These are phyloP conservation scores for Diuraphis noxia DNA, from an alignment of 1,140 invertebrate species.

Conservation along the genomic window DNA sequence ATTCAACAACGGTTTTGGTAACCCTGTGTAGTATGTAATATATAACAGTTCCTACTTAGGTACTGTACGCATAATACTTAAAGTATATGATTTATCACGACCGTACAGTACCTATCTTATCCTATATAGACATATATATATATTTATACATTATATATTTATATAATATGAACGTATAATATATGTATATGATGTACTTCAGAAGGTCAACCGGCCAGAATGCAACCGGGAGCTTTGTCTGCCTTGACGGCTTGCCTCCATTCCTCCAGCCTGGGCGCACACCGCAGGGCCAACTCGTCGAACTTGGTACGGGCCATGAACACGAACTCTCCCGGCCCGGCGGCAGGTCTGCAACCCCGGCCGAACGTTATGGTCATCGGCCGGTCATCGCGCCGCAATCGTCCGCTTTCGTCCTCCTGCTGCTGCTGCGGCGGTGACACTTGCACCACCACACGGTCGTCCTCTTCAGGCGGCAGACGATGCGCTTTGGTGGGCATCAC, in stretches of 20 bases:
- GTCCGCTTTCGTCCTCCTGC: background rate
- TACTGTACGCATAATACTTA: background rate
- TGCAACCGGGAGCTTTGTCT: conserved; percentile 37
- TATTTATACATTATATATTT: too few species aligned
- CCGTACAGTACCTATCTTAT: background rate
- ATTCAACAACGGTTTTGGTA: conserved; percentile 45
- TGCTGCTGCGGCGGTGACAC: background rate
- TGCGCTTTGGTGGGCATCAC: conserved; percentile 45
- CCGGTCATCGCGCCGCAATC: background rate
- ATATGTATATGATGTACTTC: background rate
- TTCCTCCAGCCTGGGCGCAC: conserved; percentile 40
- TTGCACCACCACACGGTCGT: background rate
- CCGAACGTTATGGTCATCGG: conserved; percentile 37
- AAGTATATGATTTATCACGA: background rate
- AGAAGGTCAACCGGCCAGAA: background rate
- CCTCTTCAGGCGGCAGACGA: conserved; percentile 41
- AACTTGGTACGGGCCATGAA: conserved; percentile 45
- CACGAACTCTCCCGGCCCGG: conserved; percentile 28
- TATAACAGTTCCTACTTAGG: conserved; percentile 4
- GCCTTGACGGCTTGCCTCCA: conserved; percentile 34
- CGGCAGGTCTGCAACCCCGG: conserved; percentile 42
- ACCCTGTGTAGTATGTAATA: conserved; percentile 1
- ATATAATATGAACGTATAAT: background rate
- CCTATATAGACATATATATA: background rate
- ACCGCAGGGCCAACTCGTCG: conserved; percentile 40